Evolutionary conservation across 2,888 invertebrate genomes (phyloP), one percentile per base, ranked within the genome.

Genomic region (Urechis unicinctus): DNA sequence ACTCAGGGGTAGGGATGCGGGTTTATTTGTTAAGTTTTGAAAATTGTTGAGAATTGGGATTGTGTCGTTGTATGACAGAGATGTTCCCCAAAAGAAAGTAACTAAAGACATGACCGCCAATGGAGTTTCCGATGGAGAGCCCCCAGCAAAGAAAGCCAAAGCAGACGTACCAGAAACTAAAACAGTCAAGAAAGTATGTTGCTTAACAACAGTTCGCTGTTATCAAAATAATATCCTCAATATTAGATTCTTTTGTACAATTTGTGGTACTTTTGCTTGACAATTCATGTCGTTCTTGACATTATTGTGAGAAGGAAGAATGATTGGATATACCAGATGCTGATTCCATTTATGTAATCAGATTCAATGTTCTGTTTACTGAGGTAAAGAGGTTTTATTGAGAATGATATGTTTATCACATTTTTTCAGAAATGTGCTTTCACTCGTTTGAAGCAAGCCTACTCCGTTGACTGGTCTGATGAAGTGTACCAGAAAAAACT

Each of bases 391-490:
- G n/a, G n/a, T n/a, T n/a, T n/a, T n/a, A n/a, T n/a, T n/a, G n/a
- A n/a, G n/a, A n/a, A n/a, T n/a, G n/a, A n/a, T n/a, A n/a, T n/a
- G n/a, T n/a, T n/a, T n/a, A n/a, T n/a, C n/a, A n/a, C n/a, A n/a
- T n/a, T n/a, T n/a, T n/a, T 30, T 17, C 59, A 79, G 70, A 67
- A 83, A 41, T 88, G 83, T 70, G 85, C 62, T 28, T 79, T 71
- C 58, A 63, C 85, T 28, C 84, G 85, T 3, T 82, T 87, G 60
- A 84, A 86, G 73, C 84, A 83, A 56, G 86, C 86, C 54, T 74
- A 87, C 3, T 84, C 85, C 50, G 84, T 84, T 9, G 85, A 88
- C 56, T 70, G 85, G 82, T 80, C 80, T 46, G 80, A 83, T 46
- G 81, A 83, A 31, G 80, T 82, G 51, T 80, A 84, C 70, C 78